Evolutionary conservation across 2,113 vertebrate genomes (phyloP).

Genomic region (Bos taurus): DNA sequence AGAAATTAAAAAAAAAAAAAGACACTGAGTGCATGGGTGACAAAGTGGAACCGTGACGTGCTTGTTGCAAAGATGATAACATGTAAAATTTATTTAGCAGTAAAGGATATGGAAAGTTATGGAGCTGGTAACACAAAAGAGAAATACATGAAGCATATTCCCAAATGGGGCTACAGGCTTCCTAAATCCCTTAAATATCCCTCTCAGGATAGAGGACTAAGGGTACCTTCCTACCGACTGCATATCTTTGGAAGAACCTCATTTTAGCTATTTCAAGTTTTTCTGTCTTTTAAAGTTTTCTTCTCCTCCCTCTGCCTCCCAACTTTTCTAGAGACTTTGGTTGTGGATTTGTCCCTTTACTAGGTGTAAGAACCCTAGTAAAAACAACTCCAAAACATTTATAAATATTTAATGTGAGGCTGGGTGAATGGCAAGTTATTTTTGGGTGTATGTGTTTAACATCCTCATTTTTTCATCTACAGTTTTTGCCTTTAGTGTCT

Average conservation of each 20-base stretch:
- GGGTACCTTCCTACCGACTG: not conserved
- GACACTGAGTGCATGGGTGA: not conserved
- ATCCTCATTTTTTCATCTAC: not conserved
- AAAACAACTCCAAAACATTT: not conserved
- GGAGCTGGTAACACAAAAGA: not conserved
- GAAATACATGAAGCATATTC: not conserved
- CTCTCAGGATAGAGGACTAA: not conserved
- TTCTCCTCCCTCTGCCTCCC: not conserved
- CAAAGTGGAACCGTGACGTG: not conserved
- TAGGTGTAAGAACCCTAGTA: not conserved
- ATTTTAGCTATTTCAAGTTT: slow-evolving; percentile 8
- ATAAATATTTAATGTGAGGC: not conserved
- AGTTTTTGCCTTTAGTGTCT: not conserved
- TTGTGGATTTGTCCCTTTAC: not conserved
- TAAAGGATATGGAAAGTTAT: not conserved
- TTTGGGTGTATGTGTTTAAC: not conserved
- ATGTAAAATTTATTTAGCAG: not conserved
- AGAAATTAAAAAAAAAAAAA: not conserved
- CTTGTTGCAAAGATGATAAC: not conserved
- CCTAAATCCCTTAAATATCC: not conserved
- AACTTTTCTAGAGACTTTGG: not conserved
- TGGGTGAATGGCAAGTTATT: not conserved
- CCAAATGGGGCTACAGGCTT: not conserved
- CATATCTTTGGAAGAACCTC: not conserved
- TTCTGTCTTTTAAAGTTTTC: not conserved